phyloP scores from a whole-genome alignment of 2,113 vertebrate species.

The Varanus komodoensis region DNA sequence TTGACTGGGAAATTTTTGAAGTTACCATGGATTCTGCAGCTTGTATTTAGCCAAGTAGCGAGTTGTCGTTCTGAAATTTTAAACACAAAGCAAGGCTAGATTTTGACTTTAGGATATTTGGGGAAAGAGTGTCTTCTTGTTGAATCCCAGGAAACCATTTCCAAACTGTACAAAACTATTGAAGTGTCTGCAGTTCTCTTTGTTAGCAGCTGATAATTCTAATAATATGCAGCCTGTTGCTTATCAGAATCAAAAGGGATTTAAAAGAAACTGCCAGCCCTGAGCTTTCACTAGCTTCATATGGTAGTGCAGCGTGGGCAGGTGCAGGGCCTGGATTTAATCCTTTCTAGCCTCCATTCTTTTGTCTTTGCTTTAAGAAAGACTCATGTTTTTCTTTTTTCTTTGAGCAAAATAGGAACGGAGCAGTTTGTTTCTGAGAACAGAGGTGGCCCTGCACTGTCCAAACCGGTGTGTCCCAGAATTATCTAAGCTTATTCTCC shows the following conservation, averaged over 20 bases:
- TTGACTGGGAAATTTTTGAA: background rate
- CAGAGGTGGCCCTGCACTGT: background rate
- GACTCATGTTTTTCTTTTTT: background rate
- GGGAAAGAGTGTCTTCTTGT: background rate
- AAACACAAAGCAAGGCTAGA: conserved; percentile 19
- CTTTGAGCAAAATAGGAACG: background rate
- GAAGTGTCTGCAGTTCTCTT: background rate
- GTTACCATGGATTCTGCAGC: background rate
- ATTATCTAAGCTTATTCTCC: background rate
- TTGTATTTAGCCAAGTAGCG: conserved; percentile 8
- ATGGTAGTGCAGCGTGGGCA: too few relatives aligned
- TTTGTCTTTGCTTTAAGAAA: background rate
- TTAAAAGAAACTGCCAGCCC: background rate
- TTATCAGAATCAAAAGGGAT: background rate
- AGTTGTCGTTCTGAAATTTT: conserved; percentile 17
- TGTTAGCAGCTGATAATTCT: background rate
- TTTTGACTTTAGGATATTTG: conserved; percentile 3
- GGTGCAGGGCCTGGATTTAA: background rate
- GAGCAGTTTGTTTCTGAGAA: background rate
- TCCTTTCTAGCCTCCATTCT: background rate
- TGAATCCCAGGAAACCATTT: conserved; percentile 20
- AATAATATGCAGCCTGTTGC: background rate
- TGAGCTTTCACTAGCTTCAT: background rate
- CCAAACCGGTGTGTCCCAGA: background rate
- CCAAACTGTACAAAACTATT: background rate